These are phyloP conservation scores for Troilus luridus DNA, from an alignment of 2,888 invertebrate genomes.

Conservation along the genomic window DNA sequence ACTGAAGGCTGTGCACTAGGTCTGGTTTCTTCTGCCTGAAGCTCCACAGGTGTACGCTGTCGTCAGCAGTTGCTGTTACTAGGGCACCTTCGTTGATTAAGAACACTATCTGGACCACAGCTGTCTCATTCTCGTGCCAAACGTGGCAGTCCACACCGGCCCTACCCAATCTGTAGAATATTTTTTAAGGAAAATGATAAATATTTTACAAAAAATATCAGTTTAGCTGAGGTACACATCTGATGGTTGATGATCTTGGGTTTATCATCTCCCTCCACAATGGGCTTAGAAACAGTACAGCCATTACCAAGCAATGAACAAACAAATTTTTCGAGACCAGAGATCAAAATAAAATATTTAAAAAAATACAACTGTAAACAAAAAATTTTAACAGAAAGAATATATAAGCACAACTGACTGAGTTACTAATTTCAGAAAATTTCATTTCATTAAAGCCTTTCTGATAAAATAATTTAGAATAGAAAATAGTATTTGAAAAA, in stretches of 20 bases:
- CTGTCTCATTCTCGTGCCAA: conserved; percentile 83
- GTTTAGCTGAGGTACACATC: no score
- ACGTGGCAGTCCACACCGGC: conserved; percentile 97
- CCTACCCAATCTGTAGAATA: conserved; percentile 84
- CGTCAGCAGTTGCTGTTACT: conserved; percentile 95
- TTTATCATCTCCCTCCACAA: no score
- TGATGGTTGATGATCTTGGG: no score
- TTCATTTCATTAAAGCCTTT: background rate
- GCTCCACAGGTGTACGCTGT: conserved; percentile 97
- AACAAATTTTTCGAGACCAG: no score
- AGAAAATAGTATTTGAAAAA: background rate
- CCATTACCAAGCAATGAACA: no score
- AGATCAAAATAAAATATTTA: no score
- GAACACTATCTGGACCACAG: conserved; percentile 93
- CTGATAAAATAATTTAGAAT: background rate
- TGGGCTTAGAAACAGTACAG: no score
- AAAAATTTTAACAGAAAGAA: background rate
- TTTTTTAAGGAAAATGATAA: conserved; percentile 48
- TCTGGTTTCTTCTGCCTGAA: conserved; percentile 94
- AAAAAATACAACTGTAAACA: no score
- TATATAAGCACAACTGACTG: background rate
- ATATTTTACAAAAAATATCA: background rate
- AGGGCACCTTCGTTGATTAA: conserved; percentile 97
- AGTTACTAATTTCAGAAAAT: background rate
- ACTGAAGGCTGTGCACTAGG: conserved; percentile 96